These are phyloP conservation scores for Lysiphlebus fabarum DNA, from an alignment of 1,140 invertebrate genomes.

Conservation along the genomic window DNA sequence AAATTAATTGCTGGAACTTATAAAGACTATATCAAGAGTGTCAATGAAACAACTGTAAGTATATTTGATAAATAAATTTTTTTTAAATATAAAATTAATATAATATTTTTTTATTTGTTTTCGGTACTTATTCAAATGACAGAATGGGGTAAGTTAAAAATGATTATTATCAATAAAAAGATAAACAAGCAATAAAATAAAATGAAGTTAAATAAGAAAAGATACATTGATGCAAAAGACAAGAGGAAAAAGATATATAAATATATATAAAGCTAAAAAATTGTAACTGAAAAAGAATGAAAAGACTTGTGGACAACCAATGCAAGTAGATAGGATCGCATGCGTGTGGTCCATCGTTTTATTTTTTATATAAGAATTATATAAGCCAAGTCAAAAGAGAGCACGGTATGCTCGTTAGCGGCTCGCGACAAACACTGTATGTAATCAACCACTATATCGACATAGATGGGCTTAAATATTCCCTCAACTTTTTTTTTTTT, in stretches of 20 bases:
- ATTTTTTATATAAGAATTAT: conserved; percentile 54
- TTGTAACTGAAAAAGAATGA: conserved; percentile 30
- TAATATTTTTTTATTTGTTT: conserved; percentile 10
- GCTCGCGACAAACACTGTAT: conserved; percentile 43
- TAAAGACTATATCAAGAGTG: conserved; percentile 62
- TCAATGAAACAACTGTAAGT: conserved; percentile 79
- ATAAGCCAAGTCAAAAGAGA: conserved; percentile 46
- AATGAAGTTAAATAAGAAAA: conserved; percentile 2
- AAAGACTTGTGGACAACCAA: conserved; percentile 23
- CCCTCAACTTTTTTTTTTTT: conserved; percentile 18
- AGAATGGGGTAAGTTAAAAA: conserved; percentile 53
- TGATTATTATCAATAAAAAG: neutral
- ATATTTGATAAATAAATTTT: neutral
- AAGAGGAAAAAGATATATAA: conserved; percentile 9
- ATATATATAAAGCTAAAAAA: conserved; percentile 27
- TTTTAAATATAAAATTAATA: conserved; percentile 1
- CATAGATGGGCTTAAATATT: conserved; percentile 8
- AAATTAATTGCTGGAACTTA: conserved; percentile 85
- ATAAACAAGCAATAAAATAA: conserved; percentile 10
- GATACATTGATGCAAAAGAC: conserved; percentile 5
- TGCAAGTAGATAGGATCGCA: conserved; percentile 51
- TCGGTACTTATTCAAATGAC: conserved; percentile 3
- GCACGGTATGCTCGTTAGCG: conserved; percentile 56
- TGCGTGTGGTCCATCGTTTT: conserved; percentile 55
- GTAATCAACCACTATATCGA: conserved; percentile 1